Evolutionary conservation across 2,888 invertebrate species (phyloP), one percentile per base, ranked within the genome.

Genomic region (Drosophila subquinaria): DNA sequence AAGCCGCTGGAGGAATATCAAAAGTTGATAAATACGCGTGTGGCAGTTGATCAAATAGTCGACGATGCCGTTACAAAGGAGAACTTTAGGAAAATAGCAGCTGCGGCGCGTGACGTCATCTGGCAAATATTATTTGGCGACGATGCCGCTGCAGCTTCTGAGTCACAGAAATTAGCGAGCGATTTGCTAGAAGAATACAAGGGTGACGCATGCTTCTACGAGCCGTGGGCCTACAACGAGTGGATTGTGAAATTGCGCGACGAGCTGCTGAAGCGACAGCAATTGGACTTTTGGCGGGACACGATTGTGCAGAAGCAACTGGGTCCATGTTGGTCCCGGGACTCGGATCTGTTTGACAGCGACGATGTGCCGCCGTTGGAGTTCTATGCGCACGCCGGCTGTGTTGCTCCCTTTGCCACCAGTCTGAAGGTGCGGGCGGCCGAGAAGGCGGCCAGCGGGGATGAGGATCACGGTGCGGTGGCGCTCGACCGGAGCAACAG

Each of bases 131-230:
- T 92, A 3, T 92, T 92, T 48, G 69, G 59, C 3, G 56, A 43
- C 51, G 56, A 57, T 35, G 10, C 50, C 8, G 15, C 1, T 27
- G 43, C 27, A 11, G 15, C 20, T 35, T 15, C 57, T 43, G 81
- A 79, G 42, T 76, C 80, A 62, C 79, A 78, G 30, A 66, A 55
- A n/a, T 90, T 86, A 52, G 92, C 92, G 0, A 71, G 71, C 4
- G 84, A 87, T 0, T 56, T 92, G 20, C 62, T 92, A 5, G 73
- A 75, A 3, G 84, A 79, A 35, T 82, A 90, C 59, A 91, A 88
- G 38, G 95, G 95, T 3, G 90, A 93, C 66, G 92, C 93, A 1
- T 82, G 90, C 61, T 90, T 88, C 51, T 83, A 82, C 56, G 81
- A 76, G 4, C 91, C 93, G 0, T 89, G 78, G 76, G 67, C 78